Evolutionary conservation across 2,888 invertebrate species (phyloP), one percentile per base, ranked within the genome.

Genomic region (Notocelia uddmanniana): DNA sequence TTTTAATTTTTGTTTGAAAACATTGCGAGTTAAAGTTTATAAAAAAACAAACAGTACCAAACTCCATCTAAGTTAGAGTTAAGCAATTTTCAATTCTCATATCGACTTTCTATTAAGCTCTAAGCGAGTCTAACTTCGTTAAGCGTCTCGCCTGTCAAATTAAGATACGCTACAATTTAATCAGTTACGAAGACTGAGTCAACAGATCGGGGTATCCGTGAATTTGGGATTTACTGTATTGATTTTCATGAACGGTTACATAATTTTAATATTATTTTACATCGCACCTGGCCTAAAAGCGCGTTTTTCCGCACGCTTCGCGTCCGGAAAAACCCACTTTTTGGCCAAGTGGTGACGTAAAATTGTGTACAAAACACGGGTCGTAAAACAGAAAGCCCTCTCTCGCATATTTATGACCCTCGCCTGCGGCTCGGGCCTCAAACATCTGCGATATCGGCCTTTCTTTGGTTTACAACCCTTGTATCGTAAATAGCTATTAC

Each of bases 161-260:
- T 80, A 80, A 83, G 83, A 83, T 83, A 82, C 76, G 76, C 75
- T 75, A 75, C 74, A 77, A 78, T 76, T 74, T 82, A 82, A 81
- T 82, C 81, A 78, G 75, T 76, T 78, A 76, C 73, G 73, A 67
- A 74, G 77, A 78, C 81, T 83, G 83, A 80, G 79, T 79, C 80
- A 83, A 83, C 82, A 80, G 78, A 76, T 79, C 64, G 52, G 54
- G 15, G 64, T 54, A 54, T 54, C 37, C 21, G 54, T 63, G 31
- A 52, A 63, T 63, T 62, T 10, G 34, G 37, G 52, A 54, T 54
- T 50, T 23, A 5, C 31, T 52, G 9, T 64, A 64, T 54, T 64
- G 37, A 52, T 52, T 64, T n/a, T 21, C 21, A 26, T 48, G 45
- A 45, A 45, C n/a, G 45, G 23, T 57, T 18, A 31, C 9, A 18